Evolutionary conservation across 2,113 vertebrate species (phyloP).

Genomic region (Stigmatopora argus): DNA sequence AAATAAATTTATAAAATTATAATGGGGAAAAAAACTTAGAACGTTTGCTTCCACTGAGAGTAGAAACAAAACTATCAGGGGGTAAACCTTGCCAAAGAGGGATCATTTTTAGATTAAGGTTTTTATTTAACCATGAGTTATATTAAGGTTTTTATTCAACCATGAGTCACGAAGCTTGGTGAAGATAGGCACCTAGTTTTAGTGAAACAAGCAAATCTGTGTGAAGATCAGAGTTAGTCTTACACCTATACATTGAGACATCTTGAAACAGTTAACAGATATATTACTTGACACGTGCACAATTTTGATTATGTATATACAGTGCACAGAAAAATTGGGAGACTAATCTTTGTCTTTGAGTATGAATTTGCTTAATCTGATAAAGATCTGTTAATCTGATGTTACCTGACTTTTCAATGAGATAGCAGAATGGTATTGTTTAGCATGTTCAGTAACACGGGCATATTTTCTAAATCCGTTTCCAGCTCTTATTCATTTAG

Average conservation of each 20-base stretch:
- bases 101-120: neutral
- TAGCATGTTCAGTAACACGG: conserved; percentile 35
- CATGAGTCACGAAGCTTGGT: neutral
- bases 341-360: neutral
- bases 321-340: neutral
- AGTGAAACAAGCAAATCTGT: neutral
- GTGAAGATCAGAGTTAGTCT: neutral
- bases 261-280: neutral
- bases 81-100: neutral
- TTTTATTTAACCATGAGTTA: neutral
- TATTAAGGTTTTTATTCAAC: neutral
- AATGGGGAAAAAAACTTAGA: too few relatives aligned
- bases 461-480: conserved; percentile 25
- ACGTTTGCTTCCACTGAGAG: neutral
- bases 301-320: neutral
- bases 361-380: conserved; percentile 26
- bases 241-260: neutral
- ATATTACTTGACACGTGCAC: conserved; percentile 1
- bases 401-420: conserved; percentile 24
- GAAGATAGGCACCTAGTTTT: neutral
- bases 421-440: conserved; percentile 23
- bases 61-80: neutral
- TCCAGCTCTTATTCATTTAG: conserved; percentile 29
- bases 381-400: conserved; percentile 43
- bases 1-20: neutral